Evolutionary conservation across 1,140 invertebrate species (phyloP).

Genomic region (Phthorimaea operculella): DNA sequence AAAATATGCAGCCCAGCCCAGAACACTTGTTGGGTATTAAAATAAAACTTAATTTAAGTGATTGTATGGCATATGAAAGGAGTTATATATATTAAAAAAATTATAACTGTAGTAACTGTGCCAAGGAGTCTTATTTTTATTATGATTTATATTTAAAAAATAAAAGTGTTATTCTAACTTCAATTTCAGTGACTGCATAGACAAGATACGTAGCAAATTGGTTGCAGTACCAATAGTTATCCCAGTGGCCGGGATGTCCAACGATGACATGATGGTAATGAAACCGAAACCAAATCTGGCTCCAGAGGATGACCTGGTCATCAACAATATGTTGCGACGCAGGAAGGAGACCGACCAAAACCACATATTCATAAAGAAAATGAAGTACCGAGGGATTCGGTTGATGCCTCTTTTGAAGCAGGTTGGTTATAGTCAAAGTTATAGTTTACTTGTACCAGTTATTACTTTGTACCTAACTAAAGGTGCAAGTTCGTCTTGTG

Average conservation of each 20-base stretch:
- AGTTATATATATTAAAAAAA: too few relatives aligned
- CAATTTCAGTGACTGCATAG: constrained; percentile 4
- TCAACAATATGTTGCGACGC: constrained; percentile 32
- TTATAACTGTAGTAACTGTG: too few relatives aligned
- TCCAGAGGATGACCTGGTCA: constrained; percentile 19
- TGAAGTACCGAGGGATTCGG: constrained; percentile 44
- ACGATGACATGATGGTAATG: neutral
- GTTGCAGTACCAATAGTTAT: neutral
- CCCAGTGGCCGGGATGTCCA: neutral
- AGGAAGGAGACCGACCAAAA: constrained; percentile 25
- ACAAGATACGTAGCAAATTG: constrained; percentile 6
- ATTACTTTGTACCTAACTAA: too few relatives aligned
- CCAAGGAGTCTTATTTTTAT: too few relatives aligned
- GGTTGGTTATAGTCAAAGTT: constrained; percentile 11
- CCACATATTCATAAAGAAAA: constrained; percentile 28
- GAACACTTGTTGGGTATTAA: too few relatives aligned
- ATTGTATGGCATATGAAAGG: too few relatives aligned
- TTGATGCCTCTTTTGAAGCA: constrained; percentile 27
- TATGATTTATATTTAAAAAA: too few relatives aligned
- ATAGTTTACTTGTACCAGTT: too few relatives aligned
- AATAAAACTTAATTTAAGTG: too few relatives aligned
- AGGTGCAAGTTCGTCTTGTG: too few relatives aligned
- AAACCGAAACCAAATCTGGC: neutral
- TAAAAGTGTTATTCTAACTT: too few relatives aligned
- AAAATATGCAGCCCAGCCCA: too few relatives aligned